Base-by-base conservation (phyloP, 2,888 invertebrate species). In the Phymatocera aterrima region DNA sequence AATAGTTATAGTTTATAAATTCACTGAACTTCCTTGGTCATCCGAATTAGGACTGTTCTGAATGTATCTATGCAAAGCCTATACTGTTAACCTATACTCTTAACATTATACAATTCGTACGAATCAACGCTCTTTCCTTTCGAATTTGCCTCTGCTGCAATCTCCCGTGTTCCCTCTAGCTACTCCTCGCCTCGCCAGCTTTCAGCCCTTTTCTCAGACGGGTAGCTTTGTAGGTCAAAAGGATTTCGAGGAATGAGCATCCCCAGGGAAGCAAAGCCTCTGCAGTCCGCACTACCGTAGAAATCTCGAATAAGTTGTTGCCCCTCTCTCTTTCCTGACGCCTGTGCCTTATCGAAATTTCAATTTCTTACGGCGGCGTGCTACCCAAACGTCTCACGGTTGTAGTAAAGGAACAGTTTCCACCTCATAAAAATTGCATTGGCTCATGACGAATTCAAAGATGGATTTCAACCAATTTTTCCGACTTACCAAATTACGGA, bases 181-280 rank as follows among this genome's bases (percentile, higher is more conserved):
- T 48, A 6, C 51, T 72, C 43, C 24, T n/a, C 28, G 21, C 6
- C 68, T 68, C 15, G 34, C 48, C 28, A 51, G 21, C 51, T 72
- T 31, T 51, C 72, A 72, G 72, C 51, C 72, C 72, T 72, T 72
- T 72, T 72, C 72, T n/a, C 72, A 51, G 72, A 72, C 51, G 72
- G 72, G 48, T 72, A 72, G 51, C 48, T 72, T 72, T 72, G 51
- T 72, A 72, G 72, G 72, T 72, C 72, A 72, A 34, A n/a, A 72
- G 72, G 72, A 51, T 72, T 51, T 34, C 43, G 51, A 72, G 72
- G 51, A 72, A 72, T 72, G 51, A 34, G 68, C 34, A n/a, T 68
- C 68, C 28, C 68, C 15, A 40, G 68, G 43, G 68, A 68, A 40
- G 46, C 40, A 43, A 68, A 40, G 46, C 40, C 68, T 68, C 24